Percentiles rank a stretch among this genome's conserved stretches.
Evolutionary conservation across 1,140 invertebrate species (phyloP).

Genomic region (Bombus impatiens): DNA sequence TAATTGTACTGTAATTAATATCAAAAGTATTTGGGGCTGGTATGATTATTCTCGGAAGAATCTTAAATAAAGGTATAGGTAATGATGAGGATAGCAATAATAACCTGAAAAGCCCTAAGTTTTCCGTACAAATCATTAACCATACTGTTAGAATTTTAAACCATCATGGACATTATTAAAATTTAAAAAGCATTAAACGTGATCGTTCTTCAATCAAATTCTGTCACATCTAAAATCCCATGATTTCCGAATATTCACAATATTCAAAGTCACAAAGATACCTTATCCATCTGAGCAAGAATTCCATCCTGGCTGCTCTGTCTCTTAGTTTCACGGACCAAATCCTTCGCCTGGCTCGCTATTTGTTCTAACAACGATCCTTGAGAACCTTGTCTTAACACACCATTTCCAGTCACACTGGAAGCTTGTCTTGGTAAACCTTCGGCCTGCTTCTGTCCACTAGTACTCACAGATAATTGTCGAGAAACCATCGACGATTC

Average conservation of each 20-base stretch:
- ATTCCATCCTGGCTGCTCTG: conserved; percentile 95
- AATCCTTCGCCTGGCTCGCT: conserved; percentile 92
- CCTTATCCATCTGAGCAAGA: conserved; percentile 94
- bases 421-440: conserved; percentile 72
- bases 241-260: neutral
- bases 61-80: too few relatives aligned
- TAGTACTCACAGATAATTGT: conserved; percentile 68
- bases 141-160: neutral
- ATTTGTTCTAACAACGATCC: conserved; percentile 93
- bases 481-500: conserved; percentile 47
- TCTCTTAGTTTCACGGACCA: conserved; percentile 91
- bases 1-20: too few relatives aligned
- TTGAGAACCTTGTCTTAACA: conserved; percentile 89
- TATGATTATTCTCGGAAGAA: too few relatives aligned
- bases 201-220: neutral
- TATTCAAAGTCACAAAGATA: neutral
- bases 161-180: neutral
- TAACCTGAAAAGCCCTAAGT: too few relatives aligned
- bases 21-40: too few relatives aligned
- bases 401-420: conserved; percentile 78
- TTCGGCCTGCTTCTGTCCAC: conserved; percentile 52
- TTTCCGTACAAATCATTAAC: too few relatives aligned
- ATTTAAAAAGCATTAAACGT: too few relatives aligned
- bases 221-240: neutral
- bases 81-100: too few relatives aligned